Evolutionary conservation across 2,797 vertebrate species (phyloP).

Genomic region (Acanthurus leucopareius): DNA sequence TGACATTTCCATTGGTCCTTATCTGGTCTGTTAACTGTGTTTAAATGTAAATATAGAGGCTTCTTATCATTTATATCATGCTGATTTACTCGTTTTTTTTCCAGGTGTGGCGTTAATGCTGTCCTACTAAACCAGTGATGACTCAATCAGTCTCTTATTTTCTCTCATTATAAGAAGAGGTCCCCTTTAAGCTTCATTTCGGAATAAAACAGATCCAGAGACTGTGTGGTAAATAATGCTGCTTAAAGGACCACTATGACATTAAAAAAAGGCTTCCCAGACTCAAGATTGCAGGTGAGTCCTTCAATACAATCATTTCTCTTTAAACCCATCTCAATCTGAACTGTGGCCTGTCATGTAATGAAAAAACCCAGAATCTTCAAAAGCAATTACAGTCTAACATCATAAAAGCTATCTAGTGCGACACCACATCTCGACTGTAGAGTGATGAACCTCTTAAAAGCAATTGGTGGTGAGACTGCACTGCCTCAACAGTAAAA

Average conservation of each 20-base stretch:
- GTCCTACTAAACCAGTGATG: not conserved
- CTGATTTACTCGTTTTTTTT: not conserved
- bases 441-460: not conserved
- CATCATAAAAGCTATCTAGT: conserved; percentile 4
- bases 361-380: conserved; percentile 41
- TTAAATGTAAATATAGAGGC: not conserved
- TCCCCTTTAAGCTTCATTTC: not conserved
- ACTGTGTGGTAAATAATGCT: conserved; percentile 15
- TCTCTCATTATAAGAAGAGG: conserved; percentile 6
- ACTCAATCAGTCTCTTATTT: conserved; percentile 1
- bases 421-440: conserved; percentile 6
- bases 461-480: not conserved
- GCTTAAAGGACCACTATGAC: conserved; percentile 9
- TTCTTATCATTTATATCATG: not conserved
- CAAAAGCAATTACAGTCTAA: conserved; percentile 39
- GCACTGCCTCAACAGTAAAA: too few relatives aligned
- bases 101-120: not conserved
- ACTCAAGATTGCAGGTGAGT: conserved; percentile 12
- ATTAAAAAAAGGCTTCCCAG: conserved; percentile 26
- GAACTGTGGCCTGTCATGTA: conserved; percentile 16
- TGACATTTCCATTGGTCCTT: not conserved
- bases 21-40: not conserved
- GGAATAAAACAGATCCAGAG: conserved; percentile 1
- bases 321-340: conserved; percentile 37
- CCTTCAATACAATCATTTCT: conserved; percentile 31